Evolutionary conservation across 2,113 vertebrate genomes (phyloP).

Genomic region (Saguinus midas): DNA sequence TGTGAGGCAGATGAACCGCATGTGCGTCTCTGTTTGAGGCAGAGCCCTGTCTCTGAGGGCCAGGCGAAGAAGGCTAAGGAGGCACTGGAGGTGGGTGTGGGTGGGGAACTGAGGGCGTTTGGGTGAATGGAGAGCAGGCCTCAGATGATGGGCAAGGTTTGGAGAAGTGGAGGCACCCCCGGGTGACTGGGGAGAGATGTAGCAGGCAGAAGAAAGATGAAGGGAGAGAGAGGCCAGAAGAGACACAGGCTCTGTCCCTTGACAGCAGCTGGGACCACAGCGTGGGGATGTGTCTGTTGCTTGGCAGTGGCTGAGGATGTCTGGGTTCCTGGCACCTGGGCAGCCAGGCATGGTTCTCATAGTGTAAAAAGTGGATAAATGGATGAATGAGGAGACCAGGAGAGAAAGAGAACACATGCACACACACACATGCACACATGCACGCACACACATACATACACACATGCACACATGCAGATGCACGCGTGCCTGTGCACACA

Average conservation of each 20-base stretch:
- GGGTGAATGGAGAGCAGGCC: not conserved
- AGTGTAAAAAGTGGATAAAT: not conserved
- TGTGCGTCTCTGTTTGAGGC: not conserved
- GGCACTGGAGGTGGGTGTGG: accelerated
- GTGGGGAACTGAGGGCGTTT: not conserved
- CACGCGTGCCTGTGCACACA: too few relatives aligned
- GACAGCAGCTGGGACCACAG: not conserved
- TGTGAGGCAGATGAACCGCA: not conserved
- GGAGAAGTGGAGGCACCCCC: not conserved
- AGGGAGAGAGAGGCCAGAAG: not conserved
- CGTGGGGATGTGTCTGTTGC: not conserved
- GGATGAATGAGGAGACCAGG: not conserved
- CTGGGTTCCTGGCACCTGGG: not conserved
- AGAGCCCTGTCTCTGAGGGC: not conserved
- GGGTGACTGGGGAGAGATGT: not conserved
- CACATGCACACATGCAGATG: not conserved
- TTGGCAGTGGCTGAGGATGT: not conserved
- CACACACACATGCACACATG: too few relatives aligned
- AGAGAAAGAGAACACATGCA: not conserved
- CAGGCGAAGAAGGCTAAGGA: not conserved
- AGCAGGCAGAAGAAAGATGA: not conserved
- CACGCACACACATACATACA: too few relatives aligned
- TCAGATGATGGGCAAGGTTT: not conserved
- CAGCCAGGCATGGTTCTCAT: not conserved
- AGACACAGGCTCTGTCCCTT: not conserved